Conservation (phyloP, 2,113 vertebrate genomes). For the Delphinus delphis region DNA sequence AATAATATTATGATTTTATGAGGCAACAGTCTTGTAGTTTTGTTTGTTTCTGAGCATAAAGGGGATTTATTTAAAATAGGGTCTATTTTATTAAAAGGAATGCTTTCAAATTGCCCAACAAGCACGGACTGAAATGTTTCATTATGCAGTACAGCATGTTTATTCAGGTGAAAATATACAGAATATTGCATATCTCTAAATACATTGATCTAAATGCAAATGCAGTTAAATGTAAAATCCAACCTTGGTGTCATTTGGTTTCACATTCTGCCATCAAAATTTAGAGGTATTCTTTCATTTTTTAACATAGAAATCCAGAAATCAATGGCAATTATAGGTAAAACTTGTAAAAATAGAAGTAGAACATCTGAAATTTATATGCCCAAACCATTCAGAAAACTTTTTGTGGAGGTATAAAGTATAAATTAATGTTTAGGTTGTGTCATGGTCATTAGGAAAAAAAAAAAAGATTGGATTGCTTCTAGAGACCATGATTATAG, state of each 20-base stretch:
- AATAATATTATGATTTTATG: not conserved
- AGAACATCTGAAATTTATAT: conserved; percentile 50
- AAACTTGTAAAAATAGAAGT: not conserved
- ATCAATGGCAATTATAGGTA: conserved; percentile 64
- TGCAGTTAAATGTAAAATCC: conserved; percentile 66
- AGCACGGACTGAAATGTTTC: conserved; percentile 33
- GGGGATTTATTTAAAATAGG: conserved; percentile 26
- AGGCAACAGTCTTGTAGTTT: not conserved
- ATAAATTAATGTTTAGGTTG: conserved; percentile 33
- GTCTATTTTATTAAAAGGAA: conserved; percentile 51
- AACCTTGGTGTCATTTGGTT: conserved; percentile 65
- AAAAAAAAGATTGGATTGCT: not conserved
- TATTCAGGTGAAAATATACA: conserved; percentile 55
- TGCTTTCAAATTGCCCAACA: conserved; percentile 47
- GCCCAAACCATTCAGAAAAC: not conserved
- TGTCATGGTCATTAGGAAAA: not conserved
- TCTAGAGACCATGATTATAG: not conserved
- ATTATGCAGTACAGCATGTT: conserved; percentile 60
- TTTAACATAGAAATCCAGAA: conserved; percentile 55
- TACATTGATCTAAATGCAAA: conserved; percentile 78
- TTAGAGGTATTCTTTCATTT: conserved; percentile 65
- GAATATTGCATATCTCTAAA: conserved; percentile 60
- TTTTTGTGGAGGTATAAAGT: conserved; percentile 19
- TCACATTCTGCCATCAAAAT: conserved; percentile 63
- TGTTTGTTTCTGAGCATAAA: conserved; percentile 50